Percentiles rank a stretch among this genome's conserved stretches.
These are phyloP conservation scores for Cotesia congregata DNA, from an alignment of 2,888 invertebrate genomes.

Conservation along the genomic window DNA sequence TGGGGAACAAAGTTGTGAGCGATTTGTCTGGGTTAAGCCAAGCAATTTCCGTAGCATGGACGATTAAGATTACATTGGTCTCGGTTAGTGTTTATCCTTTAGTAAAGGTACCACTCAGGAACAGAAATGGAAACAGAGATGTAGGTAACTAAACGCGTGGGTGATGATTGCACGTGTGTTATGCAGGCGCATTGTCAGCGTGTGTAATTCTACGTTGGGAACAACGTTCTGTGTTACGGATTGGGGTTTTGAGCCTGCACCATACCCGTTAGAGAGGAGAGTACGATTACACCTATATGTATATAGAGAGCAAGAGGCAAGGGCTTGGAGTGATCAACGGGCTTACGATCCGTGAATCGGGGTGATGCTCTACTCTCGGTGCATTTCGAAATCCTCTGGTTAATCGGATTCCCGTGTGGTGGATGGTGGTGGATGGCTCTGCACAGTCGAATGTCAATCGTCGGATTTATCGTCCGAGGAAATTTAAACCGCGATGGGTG, in stretches of 20 bases:
- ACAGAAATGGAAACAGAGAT: not conserved
- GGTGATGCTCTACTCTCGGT: slow-evolving; percentile 7
- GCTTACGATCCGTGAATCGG: not conserved
- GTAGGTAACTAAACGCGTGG: not conserved
- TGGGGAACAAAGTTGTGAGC: slow-evolving; percentile 35
- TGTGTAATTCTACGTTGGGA: not conserved
- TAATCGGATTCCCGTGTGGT: slow-evolving; percentile 18
- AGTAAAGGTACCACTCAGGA: not conserved
- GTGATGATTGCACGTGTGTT: not conserved
- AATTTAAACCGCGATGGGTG: not conserved
- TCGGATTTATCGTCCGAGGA: not conserved
- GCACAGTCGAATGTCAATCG: slow-evolving; percentile 23
- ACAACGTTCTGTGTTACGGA: too few relatives aligned
- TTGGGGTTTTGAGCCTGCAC: too few relatives aligned
- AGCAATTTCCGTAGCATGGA: slow-evolving; percentile 32
- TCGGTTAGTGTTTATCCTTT: slow-evolving; percentile 10
- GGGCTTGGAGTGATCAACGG: slow-evolving; percentile 12
- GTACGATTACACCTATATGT: too few relatives aligned
- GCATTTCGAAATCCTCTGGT: slow-evolving; percentile 17
- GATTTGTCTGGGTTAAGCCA: slow-evolving; percentile 38
- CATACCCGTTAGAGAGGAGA: too few relatives aligned
- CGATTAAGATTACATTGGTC: slow-evolving; percentile 36
- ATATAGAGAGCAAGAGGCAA: too few relatives aligned
- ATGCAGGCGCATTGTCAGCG: not conserved
- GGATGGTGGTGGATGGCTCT: too few relatives aligned